Evolutionary conservation across 2,113 vertebrate genomes (phyloP).

Genomic region (Tachycineta bicolor): DNA sequence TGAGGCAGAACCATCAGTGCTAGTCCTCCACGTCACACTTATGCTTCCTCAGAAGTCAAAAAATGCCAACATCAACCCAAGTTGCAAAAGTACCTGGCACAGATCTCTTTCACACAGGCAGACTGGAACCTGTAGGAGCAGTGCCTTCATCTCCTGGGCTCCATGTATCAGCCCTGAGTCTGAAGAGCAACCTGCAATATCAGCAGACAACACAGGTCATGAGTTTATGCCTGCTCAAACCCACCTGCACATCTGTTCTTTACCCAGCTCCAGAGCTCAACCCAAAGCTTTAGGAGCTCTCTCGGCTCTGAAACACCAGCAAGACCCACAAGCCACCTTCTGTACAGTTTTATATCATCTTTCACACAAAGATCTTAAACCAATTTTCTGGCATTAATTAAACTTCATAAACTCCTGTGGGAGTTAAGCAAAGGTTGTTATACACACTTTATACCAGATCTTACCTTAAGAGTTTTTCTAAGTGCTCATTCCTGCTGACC

Average conservation of each 20-base stretch:
- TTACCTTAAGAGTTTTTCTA: constrained; percentile 10
- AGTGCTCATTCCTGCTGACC: not conserved
- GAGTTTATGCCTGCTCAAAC: not conserved
- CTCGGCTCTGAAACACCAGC: not conserved
- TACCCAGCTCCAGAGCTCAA: not conserved
- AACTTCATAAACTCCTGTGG: not conserved
- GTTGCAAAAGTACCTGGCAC: not conserved
- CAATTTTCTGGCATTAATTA: not conserved
- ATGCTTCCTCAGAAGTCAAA: not conserved
- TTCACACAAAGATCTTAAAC: not conserved
- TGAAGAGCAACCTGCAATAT: not conserved
- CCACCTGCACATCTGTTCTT: not conserved
- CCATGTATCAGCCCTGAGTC: not conserved
- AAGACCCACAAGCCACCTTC: not conserved
- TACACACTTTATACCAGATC: not conserved
- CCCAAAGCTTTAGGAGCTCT: not conserved
- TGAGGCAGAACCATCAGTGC: not conserved
- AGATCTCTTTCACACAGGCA: not conserved
- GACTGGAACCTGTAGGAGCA: not conserved
- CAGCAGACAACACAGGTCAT: not conserved
- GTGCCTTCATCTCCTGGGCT: not conserved
- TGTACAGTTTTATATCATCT: not conserved
- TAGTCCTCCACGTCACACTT: not conserved
- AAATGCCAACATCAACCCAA: not conserved
- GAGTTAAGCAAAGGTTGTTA: constrained; percentile 10